Percentiles rank a stretch among this genome's conserved stretches.
Conservation (phyloP, 2,888 invertebrate species). For the Drosophila setosimentum region DNA sequence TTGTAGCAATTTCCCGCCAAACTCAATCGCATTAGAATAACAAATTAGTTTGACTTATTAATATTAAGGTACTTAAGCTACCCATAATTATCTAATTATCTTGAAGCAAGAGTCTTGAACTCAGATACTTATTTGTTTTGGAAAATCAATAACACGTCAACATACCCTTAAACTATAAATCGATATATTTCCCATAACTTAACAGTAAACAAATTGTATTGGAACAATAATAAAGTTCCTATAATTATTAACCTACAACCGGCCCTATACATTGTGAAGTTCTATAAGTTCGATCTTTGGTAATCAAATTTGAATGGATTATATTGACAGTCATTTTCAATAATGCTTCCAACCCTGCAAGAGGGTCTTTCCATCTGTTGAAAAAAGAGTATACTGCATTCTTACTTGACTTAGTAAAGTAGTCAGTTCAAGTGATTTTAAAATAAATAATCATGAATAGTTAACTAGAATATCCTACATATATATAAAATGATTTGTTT, state of each 20-base stretch:
- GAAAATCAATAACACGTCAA: not conserved
- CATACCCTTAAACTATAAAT: not conserved
- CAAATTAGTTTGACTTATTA: not conserved
- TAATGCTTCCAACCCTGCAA: too few species aligned
- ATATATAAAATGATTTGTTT: not conserved
- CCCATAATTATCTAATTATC: too few species aligned
- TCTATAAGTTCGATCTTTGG: not conserved
- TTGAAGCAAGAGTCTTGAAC: not conserved
- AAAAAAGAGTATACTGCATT: too few species aligned
- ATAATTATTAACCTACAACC: not conserved
- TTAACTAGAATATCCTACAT: not conserved
- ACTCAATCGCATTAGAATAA: not conserved
- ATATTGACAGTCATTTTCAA: too few species aligned
- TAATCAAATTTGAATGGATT: not conserved
- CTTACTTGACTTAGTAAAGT: not conserved
- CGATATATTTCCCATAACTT: not conserved
- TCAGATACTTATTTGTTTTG: not conserved
- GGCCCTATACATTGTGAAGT: not conserved
- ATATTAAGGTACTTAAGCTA: too few species aligned
- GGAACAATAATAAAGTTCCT: not conserved
- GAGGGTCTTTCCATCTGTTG: too few species aligned
- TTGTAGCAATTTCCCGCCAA: not conserved
- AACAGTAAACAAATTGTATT: not conserved
- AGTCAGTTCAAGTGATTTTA: not conserved
- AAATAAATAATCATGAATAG: not conserved